Evolutionary conservation across 2,888 invertebrate species (phyloP), one percentile per base, ranked within the genome.

Genomic region (Hirtodrosophila duncani): DNA sequence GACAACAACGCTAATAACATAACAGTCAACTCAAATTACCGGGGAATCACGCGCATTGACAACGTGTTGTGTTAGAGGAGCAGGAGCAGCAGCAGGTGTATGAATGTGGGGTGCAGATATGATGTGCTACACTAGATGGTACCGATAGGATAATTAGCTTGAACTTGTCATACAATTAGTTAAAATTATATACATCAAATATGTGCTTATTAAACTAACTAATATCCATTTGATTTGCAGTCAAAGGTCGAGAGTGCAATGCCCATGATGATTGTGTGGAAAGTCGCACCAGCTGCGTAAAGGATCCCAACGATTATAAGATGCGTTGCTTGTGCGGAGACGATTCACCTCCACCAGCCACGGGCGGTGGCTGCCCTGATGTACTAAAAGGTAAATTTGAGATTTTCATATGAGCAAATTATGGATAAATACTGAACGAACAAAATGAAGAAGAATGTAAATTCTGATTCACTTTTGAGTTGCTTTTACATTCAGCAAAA

Each of bases 301-400:
- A 90, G 43, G 92, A 92, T 20, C 88, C 89, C 34, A 89, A 89
- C 64, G 92, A 92, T 70, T 87, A 89, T 1, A 88, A 88, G 60
- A 88, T 89, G 9, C 88, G 92, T 3, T 93, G 93, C 66, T 89
- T 92, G 0, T 93, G 93, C 57, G 91, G 92, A 0, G 92, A 93
- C 85, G 91, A 92, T 83, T 86, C 89, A 2, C 88, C 91, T 83
- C 86, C 89, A 2, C 88, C 91, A 0, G 92, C 93, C 0, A 83
- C 89, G 5, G 92, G 92, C 66, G 92, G 92, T 5, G 88, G 89
- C 30, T 93, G 93, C 72, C 89, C 88, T 30, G 89, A 90, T 39
- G 89, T 89, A 64, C 88, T 88, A 23, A 92, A 91, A 89, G 89
- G 92, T 92, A 85, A 87, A n/a, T n/a, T n/a, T n/a, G n/a, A n/a